Conservation (phyloP, 2,797 vertebrate species). For the Valencia hispanica region DNA sequence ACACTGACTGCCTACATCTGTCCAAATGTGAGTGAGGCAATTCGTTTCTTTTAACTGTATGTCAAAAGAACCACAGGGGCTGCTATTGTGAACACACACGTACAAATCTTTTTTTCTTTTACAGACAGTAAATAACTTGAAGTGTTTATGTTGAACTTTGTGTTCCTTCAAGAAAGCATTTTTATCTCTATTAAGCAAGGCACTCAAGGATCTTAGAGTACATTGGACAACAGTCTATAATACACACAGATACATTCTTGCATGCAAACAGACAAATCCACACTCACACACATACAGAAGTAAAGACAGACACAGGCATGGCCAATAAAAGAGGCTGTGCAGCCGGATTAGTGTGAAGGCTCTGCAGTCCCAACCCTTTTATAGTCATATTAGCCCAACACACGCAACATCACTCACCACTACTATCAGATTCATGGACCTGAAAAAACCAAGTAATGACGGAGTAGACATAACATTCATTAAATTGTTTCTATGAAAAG, state of each 20-base stretch:
- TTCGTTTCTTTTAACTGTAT: slow-evolving; percentile 63
- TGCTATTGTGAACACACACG: slow-evolving; percentile 36
- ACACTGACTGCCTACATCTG: slow-evolving; percentile 36
- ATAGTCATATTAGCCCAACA: slow-evolving; percentile 74
- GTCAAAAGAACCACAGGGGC: slow-evolving; percentile 42
- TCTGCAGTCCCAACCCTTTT: slow-evolving; percentile 70
- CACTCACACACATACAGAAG: slow-evolving; percentile 35
- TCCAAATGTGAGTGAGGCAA: slow-evolving; percentile 57
- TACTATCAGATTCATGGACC: slow-evolving; percentile 40
- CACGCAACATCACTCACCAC: slow-evolving; percentile 69
- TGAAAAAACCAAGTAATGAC: slow-evolving; percentile 41
- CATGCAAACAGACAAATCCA: slow-evolving; percentile 15
- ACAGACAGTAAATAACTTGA: slow-evolving; percentile 11
- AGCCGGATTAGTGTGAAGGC: slow-evolving; percentile 68
- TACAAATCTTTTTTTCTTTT: slow-evolving; percentile 11
- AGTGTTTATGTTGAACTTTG: slow-evolving; percentile 6
- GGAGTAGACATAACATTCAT: slow-evolving; percentile 41
- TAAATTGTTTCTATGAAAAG: slow-evolving; percentile 33
- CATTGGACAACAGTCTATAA: slow-evolving; percentile 31
- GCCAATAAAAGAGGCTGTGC: slow-evolving; percentile 73
- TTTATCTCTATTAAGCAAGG: background rate
- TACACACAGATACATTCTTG: slow-evolving; percentile 8
- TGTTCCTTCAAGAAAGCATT: slow-evolving; percentile 5
- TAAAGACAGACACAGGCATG: slow-evolving; percentile 52
- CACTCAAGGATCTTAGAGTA: slow-evolving; percentile 15